These are phyloP conservation scores for Zaprionus ornatus DNA, from an alignment of 1,140 invertebrate genomes.

Conservation along the genomic window DNA sequence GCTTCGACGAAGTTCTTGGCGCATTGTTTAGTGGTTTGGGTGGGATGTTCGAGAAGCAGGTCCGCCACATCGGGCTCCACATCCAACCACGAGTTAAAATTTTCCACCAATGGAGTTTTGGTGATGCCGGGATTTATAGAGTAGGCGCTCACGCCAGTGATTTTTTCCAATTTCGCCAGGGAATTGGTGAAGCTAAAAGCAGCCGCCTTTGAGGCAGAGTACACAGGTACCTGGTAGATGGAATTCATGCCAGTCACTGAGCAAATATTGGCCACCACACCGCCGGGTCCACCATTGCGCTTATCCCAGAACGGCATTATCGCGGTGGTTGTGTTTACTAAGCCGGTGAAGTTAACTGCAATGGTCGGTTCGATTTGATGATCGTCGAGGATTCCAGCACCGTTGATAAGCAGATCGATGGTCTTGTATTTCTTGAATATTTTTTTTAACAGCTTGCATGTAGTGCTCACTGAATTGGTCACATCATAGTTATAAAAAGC, in stretches of 20 bases:
- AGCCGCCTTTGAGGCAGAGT: conserved; percentile 84
- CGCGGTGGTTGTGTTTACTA: conserved; percentile 75
- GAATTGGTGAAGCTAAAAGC: conserved; percentile 84
- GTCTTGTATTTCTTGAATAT: conserved; percentile 65
- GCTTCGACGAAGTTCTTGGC: conserved; percentile 71
- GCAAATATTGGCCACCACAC: conserved; percentile 87
- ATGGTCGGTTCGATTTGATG: conserved; percentile 73
- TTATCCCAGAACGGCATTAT: conserved; percentile 85
- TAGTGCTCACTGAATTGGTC: conserved; percentile 53
- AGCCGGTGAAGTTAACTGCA: conserved; percentile 75
- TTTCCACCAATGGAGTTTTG: conserved; percentile 56
- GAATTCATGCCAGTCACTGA: conserved; percentile 86
- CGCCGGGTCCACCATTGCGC: conserved; percentile 86
- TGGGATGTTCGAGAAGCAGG: conserved; percentile 53
- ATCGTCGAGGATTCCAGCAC: conserved; percentile 76
- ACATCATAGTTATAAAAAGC: conserved; percentile 71
- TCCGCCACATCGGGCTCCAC: conserved; percentile 67
- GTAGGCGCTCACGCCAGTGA: conserved; percentile 64
- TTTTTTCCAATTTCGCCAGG: conserved; percentile 61
- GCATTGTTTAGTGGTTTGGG: conserved; percentile 51
- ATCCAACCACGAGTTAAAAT: conserved; percentile 72
- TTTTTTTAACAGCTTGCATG: conserved; percentile 60
- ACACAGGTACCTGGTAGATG: conserved; percentile 82
- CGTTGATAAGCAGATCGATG: conserved; percentile 75
- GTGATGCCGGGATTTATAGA: conserved; percentile 72